Percentiles rank a stretch among this genome's conserved stretches.
These are phyloP conservation scores for Oryzias celebensis DNA, from an alignment of 2,113 vertebrate species.

Conservation along the genomic window DNA sequence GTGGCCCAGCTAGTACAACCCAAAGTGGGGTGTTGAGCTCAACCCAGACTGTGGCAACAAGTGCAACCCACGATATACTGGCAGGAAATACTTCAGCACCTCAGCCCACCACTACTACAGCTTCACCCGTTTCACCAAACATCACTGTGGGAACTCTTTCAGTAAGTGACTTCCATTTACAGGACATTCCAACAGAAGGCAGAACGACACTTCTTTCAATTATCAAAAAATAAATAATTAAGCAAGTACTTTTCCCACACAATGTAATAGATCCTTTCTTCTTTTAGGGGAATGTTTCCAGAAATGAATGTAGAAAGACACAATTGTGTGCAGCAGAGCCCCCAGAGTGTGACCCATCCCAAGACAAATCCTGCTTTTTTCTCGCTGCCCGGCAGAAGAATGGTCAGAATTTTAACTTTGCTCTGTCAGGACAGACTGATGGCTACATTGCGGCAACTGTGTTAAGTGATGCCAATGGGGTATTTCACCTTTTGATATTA, in stretches of 20 bases:
- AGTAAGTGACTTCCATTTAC: constrained; percentile 12
- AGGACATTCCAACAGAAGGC: background rate
- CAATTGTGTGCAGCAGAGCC: constrained; percentile 50
- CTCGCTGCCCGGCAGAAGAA: fast-evolving
- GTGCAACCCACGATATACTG: too few relatives aligned
- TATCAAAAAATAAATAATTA: too few relatives aligned
- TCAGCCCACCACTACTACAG: background rate
- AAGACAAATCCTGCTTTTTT: constrained; percentile 29
- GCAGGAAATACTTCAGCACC: background rate
- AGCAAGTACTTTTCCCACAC: background rate
- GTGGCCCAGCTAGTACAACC: too few relatives aligned
- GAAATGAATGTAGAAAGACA: fast-evolving
- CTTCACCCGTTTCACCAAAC: constrained; percentile 1
- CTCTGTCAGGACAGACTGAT: constrained; percentile 16
- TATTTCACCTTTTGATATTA: constrained; percentile 5
- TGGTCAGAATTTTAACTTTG: constrained; percentile 22
- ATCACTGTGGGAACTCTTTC: background rate
- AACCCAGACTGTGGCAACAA: too few relatives aligned
- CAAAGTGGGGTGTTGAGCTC: too few relatives aligned
- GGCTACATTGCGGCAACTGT: constrained; percentile 47
- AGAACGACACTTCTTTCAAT: background rate
- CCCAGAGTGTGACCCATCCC: constrained; percentile 16
- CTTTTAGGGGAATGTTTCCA: constrained; percentile 12
- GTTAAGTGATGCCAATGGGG: background rate
- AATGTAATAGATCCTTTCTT: background rate